phyloP scores from a whole-genome alignment of 2,797 vertebrate species.

The Picus viridis region DNA sequence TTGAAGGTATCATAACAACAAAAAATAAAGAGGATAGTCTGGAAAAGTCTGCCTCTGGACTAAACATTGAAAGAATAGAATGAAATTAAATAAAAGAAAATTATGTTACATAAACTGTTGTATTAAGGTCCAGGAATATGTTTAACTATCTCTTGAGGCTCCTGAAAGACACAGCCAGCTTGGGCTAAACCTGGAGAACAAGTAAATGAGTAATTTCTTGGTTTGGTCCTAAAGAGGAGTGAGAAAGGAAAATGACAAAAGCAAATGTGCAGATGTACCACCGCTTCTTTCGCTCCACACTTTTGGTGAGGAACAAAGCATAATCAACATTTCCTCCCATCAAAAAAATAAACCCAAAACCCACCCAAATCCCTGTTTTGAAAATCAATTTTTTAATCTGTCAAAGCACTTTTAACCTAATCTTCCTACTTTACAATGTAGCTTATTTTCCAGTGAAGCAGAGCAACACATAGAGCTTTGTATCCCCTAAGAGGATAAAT shows the following conservation, averaged over 20 bases:
- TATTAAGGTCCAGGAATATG: neutral
- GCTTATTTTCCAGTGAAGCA: neutral
- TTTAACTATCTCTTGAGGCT: neutral
- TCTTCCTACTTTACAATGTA: neutral
- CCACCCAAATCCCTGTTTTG: neutral
- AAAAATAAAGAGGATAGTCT: neutral
- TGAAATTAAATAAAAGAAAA: neutral
- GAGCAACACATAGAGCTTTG: rapidly evolving
- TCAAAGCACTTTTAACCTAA: neutral
- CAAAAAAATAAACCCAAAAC: neutral
- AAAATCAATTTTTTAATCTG: neutral
- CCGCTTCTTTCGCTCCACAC: neutral
- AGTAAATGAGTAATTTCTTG: neutral
- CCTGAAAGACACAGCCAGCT: neutral
- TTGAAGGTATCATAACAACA: neutral
- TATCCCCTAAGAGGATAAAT: neutral
- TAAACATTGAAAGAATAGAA: neutral
- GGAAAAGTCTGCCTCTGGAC: neutral
- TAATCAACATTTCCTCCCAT: neutral
- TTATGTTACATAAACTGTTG: neutral
- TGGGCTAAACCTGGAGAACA: neutral
- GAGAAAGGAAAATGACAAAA: neutral
- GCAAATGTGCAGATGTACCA: neutral
- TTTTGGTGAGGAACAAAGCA: neutral
- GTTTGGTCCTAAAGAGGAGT: neutral